Evolutionary conservation across 2,888 invertebrate species (phyloP).

Genomic region (Hypselothyrea guttata): DNA sequence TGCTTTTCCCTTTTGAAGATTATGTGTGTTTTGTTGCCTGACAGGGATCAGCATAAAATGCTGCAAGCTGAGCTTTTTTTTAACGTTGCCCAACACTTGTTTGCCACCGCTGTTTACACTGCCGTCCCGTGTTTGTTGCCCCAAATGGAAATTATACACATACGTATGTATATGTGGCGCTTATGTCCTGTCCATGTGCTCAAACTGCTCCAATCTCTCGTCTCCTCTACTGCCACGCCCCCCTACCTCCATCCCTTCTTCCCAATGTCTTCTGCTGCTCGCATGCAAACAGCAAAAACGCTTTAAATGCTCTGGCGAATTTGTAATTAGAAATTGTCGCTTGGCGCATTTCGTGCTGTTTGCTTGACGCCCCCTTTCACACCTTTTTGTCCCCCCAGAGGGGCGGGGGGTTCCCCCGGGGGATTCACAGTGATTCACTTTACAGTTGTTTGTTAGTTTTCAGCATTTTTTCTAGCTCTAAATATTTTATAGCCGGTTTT

Average conservation of each 20-base stretch:
- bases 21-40: slow-evolving; percentile 82
- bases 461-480: slow-evolving; percentile 36
- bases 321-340: slow-evolving; percentile 80
- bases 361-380: slow-evolving; percentile 45
- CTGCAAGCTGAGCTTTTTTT: slow-evolving; percentile 81
- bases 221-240: neutral
- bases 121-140: slow-evolving; percentile 35
- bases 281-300: slow-evolving; percentile 67
- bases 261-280: neutral
- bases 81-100: slow-evolving; percentile 9
- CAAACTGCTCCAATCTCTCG: neutral
- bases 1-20: slow-evolving; percentile 81
- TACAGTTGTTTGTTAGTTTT: slow-evolving; percentile 19
- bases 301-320: slow-evolving; percentile 79
- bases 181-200: slow-evolving; percentile 13
- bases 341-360: slow-evolving; percentile 72
- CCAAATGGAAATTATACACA: slow-evolving; percentile 54
- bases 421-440: neutral
- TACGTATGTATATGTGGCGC: slow-evolving; percentile 37
- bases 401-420: too few species aligned
- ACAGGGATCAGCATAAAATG: slow-evolving; percentile 82
- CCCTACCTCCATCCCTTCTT: neutral
- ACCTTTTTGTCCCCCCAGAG: neutral
- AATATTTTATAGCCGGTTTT: slow-evolving; percentile 49
- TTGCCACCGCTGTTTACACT: slow-evolving; percentile 40